Base-by-base conservation (phyloP, 2,113 vertebrate species). In the Poeciliopsis retropinna region DNA sequence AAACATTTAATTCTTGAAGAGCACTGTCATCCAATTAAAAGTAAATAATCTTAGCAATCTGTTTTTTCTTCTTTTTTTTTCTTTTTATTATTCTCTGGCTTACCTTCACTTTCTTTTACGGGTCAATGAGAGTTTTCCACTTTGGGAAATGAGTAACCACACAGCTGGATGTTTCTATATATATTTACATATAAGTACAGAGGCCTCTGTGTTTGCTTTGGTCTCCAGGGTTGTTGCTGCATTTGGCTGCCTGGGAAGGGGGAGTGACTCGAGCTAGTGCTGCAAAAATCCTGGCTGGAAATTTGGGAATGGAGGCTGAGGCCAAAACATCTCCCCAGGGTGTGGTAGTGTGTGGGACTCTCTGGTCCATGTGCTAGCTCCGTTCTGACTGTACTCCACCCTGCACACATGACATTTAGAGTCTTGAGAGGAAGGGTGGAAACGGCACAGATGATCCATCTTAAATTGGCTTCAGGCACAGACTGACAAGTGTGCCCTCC, bases 301-400 rank as follows among this genome's bases (percentile, higher is more conserved):
- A 88, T 86, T 80, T 81, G 74, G 87, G 85, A 88, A 82, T 75
- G 67, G 75, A 72, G 80, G 60, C 67, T 29, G 22, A n/a, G 78
- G 81, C 82, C 84, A 85, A 80, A 86, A 86, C 83, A 79, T 87
- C 75, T 87, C 87, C 84, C 87, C 70, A 66, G 88, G 88, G 90
- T 86, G 91, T 70, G 90, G 87, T 68, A 85, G 80, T 87, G 75
- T 89, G 83, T 91, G 85, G 74, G 90, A 88, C 82, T 85, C 80
- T 84, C 81, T 76, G 28, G 80, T 82, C 31, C n/a, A 30, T 83
- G 82, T 77, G 72, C 47, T 30, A 44, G 67, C 60, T 72, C 68
- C 27, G 28, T 27, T 22, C 27, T 68, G 71, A 86, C 51, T n/a
- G 51, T 76, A 85, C 88, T 69, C 79, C 83, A 41, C 88, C 83